These are phyloP conservation scores for Mythimna pallens DNA, from an alignment of 2,888 invertebrate species.

Conservation along the genomic window DNA sequence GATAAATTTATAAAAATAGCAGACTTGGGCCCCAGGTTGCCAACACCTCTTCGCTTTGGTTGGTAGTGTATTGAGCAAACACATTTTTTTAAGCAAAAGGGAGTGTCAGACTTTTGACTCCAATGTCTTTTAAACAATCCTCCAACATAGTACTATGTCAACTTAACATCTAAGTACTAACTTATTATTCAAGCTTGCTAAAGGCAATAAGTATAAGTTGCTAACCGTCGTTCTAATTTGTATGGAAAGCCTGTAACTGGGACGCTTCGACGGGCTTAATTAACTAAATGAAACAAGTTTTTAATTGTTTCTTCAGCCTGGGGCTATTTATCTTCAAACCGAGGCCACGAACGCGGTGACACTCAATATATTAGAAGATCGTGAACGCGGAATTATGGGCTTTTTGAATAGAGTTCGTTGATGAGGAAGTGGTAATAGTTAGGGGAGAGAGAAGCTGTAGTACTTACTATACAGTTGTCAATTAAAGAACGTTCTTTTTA, in stretches of 20 bases:
- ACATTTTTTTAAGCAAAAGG: too few relatives aligned
- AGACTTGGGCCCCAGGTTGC: too few relatives aligned
- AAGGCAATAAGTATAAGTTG: conserved; percentile 55
- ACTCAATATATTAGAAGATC: conserved; percentile 27
- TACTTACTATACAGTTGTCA: not conserved
- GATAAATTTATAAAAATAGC: too few relatives aligned
- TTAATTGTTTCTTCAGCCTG: conserved; percentile 74
- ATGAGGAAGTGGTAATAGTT: not conserved
- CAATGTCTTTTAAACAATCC: too few relatives aligned
- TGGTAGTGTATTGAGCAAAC: too few relatives aligned
- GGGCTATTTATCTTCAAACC: conserved; percentile 66
- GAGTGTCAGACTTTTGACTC: too few relatives aligned
- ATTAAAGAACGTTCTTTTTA: not conserved
- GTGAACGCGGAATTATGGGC: conserved; percentile 8
- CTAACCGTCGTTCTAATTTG: conserved; percentile 65
- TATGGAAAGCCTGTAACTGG: conserved; percentile 64
- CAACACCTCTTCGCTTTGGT: too few relatives aligned
- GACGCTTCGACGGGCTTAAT: conserved; percentile 64
- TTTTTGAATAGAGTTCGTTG: not conserved
- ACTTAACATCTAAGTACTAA: conserved; percentile 22
- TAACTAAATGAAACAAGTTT: conserved; percentile 78
- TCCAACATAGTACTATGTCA: conserved; percentile 19
- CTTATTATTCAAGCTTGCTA: conserved; percentile 54
- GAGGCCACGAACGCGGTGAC: conserved; percentile 46
- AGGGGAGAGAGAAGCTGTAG: too few relatives aligned